Evolutionary conservation across 2,797 vertebrate species (phyloP).

Genomic region (Catharus ustulatus): DNA sequence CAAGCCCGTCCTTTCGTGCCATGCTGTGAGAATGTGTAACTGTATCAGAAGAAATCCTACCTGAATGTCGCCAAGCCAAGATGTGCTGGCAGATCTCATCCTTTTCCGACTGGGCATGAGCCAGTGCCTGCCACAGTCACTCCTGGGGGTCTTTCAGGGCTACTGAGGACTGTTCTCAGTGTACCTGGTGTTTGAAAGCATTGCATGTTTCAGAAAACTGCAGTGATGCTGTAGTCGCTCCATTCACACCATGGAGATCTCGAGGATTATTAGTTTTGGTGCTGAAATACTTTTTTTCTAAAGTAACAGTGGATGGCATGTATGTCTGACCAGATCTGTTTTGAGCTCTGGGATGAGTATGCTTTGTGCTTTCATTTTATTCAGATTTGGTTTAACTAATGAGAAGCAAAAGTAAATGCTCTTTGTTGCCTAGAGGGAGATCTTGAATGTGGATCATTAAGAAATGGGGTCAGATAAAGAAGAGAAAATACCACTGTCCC

Average conservation of each 20-base stretch:
- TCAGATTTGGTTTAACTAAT: slow-evolving; percentile 48
- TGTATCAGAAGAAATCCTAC: neutral
- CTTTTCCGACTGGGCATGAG: neutral
- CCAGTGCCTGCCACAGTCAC: neutral
- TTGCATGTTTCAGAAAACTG: neutral
- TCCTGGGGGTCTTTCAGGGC: neutral
- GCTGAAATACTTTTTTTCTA: neutral
- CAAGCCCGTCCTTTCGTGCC: neutral
- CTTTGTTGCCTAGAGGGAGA: slow-evolving; percentile 51
- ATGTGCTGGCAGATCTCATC: neutral
- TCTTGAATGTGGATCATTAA: slow-evolving; percentile 54
- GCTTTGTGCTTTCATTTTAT: slow-evolving; percentile 36
- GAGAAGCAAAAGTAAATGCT: slow-evolving; percentile 59
- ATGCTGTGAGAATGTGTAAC: neutral
- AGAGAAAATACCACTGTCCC: slow-evolving; percentile 41
- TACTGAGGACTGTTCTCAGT: neutral
- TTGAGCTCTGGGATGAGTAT: neutral
- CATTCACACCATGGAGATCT: neutral
- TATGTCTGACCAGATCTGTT: slow-evolving; percentile 16
- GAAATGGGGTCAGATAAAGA: slow-evolving; percentile 61
- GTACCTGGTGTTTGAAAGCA: neutral
- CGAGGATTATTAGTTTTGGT: neutral
- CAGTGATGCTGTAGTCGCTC: neutral
- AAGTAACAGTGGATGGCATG: neutral
- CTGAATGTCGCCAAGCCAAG: neutral